Base-by-base conservation (phyloP, 2,888 invertebrate species). In the Spodoptera picta region DNA sequence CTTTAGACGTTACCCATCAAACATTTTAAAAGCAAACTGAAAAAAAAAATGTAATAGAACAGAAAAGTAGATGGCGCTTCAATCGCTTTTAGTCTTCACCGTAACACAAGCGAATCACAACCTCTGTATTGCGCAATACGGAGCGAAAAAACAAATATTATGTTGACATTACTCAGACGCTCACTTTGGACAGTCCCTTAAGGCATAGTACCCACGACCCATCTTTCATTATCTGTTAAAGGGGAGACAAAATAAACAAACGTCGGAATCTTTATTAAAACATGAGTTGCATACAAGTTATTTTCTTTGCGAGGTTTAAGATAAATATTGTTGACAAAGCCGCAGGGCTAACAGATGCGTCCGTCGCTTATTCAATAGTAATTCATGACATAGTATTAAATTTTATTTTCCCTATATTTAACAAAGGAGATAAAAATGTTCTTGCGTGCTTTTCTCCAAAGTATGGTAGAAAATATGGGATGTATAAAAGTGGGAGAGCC, bases 281-380 rank as follows among this genome's bases (percentile, higher is more conserved):
- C 60, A 50, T 23, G 61, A 52, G 53, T 44, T 72, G 73, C 73
- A 72, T 72, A 60, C 64, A 53, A 66, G 43, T 58, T 44, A 49
- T 49, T 60, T 31, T 46, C 23, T 56, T 61, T 54, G 47, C 61
- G 51, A 67, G 52, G 64, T 41, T 48, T 41, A 63, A 65, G 24
- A 63, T 56, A 77, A 79, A 69, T 50, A 77, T 51, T 11, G 43
- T 36, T 42, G n/a, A 12, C 46, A 31, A 14, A 52, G 56, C 71
- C 81, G 66, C 45, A 27, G 41, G 77, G 80, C 75, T 51, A 73
- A 59, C 57, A 51, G 60, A 72, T 76, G 69, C 69, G 76, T 79
- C 81, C 81, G 50, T 61, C 14, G 60, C 70, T 75, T 79, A 82
- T 83, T 82, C 79, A 75, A 82, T 83, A 69, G 72, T 74, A 69